Evolutionary conservation across 2,113 vertebrate genomes (phyloP).

Genomic region (Edolisoma coerulescens): DNA sequence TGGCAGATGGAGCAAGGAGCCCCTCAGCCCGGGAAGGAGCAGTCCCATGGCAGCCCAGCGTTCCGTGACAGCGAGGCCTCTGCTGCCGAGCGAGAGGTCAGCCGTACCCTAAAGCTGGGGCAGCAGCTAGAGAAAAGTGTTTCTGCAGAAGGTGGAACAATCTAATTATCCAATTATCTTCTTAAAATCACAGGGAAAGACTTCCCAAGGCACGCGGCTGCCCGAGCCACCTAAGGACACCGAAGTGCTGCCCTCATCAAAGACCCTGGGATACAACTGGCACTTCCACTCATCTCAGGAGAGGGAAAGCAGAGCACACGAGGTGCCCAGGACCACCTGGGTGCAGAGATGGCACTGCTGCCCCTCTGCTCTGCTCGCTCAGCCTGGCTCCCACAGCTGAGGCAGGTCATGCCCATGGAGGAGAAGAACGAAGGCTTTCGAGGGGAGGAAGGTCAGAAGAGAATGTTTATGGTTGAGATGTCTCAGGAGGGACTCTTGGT

Average conservation of each 20-base stretch:
- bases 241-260: not conserved
- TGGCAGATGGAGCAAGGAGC: not conserved
- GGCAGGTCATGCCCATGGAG: not conserved
- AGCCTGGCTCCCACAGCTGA: not conserved
- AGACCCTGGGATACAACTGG: not conserved
- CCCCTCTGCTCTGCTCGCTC: not conserved
- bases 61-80: not conserved
- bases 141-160: not conserved
- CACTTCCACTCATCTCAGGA: not conserved
- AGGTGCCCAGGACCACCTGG: not conserved
- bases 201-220: fast-evolving
- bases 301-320: not conserved
- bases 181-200: not conserved
- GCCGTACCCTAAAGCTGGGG: not conserved
- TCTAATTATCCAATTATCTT: not conserved
- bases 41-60: not conserved
- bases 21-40: not conserved
- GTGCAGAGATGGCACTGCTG: not conserved
- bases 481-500: not conserved
- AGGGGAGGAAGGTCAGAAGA: not conserved
- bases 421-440: not conserved
- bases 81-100: not conserved
- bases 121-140: not conserved
- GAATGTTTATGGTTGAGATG: not conserved
- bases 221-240: not conserved